phyloP scores from a whole-genome alignment of 64 coral and sea anemone genomes.

The Stichodactyla helianthus region DNA sequence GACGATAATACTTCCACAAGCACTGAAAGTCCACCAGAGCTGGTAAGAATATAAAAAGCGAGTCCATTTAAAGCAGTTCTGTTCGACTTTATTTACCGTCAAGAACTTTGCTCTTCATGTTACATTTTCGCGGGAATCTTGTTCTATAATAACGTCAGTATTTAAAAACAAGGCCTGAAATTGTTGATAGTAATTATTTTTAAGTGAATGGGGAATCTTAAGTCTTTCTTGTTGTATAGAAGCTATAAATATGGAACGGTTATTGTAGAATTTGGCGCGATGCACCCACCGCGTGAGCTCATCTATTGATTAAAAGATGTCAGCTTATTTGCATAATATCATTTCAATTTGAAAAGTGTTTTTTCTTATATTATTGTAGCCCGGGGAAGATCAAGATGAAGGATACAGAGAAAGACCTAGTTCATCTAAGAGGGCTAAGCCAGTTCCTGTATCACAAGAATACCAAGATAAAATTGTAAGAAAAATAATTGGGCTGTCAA shows the following conservation, averaged over 20 bases:
- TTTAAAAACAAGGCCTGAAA: not conserved
- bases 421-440: conserved; percentile 45
- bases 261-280: not conserved
- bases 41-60: conserved; percentile 36
- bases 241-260: not conserved
- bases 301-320: not conserved
- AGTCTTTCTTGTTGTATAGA: not conserved
- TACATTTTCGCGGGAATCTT: conserved; percentile 13
- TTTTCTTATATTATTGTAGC: conserved; percentile 37
- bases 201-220: not conserved
- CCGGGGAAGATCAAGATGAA: conserved; percentile 57
- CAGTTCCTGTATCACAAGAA: conserved; percentile 49
- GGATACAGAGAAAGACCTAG: not conserved
- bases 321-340: conserved; percentile 1
- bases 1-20: conserved; percentile 61
- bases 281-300: not conserved
- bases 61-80: not conserved
- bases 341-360: not conserved
- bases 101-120: not conserved
- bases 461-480: conserved; percentile 91
- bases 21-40: conserved; percentile 72
- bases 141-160: not conserved
- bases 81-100: conserved; percentile 1
- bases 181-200: not conserved
- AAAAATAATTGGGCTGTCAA: not conserved